These are phyloP conservation scores for Vandiemenella viatica DNA, from an alignment of 2,888 invertebrate genomes.

Conservation along the genomic window DNA sequence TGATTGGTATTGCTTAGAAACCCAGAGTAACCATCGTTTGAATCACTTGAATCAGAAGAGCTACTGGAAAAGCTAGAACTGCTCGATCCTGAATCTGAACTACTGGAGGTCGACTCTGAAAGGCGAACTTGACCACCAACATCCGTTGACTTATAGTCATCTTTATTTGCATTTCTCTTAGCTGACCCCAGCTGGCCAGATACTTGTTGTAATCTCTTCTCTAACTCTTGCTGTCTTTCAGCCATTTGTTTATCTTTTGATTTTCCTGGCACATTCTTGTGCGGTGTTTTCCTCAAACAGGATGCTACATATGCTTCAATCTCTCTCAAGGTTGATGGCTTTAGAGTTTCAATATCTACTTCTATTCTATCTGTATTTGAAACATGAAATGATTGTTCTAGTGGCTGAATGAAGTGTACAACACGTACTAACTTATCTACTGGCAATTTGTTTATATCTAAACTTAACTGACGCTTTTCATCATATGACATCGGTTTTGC, in stretches of 20 bases:
- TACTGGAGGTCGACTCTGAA: conserved; percentile 73
- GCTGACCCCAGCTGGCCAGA: conserved; percentile 71
- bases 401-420: conserved; percentile 95
- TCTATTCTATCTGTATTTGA: conserved; percentile 99
- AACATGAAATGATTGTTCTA: conserved; percentile 92
- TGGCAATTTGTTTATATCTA: conserved; percentile 97
- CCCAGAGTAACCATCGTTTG: conserved; percentile 85
- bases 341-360: conserved; percentile 98
- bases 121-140: conserved; percentile 52
- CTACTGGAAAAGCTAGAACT: conserved; percentile 76
- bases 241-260: conserved; percentile 91
- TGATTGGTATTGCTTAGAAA: background rate
- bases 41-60: conserved; percentile 80
- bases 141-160: conserved; percentile 30
- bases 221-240: conserved; percentile 89
- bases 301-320: conserved; percentile 95
- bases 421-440: conserved; percentile 96
- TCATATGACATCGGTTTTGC: conserved; percentile 99
- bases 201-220: conserved; percentile 86
- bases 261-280: conserved; percentile 83
- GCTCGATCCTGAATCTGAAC: conserved; percentile 72
- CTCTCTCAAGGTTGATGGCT: conserved; percentile 94
- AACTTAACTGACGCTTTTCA: conserved; percentile 94
- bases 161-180: conserved; percentile 74
- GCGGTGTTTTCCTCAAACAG: conserved; percentile 96